These are phyloP conservation scores for Rutilus rutilus DNA, from an alignment of 2,113 vertebrate species.

Conservation along the genomic window DNA sequence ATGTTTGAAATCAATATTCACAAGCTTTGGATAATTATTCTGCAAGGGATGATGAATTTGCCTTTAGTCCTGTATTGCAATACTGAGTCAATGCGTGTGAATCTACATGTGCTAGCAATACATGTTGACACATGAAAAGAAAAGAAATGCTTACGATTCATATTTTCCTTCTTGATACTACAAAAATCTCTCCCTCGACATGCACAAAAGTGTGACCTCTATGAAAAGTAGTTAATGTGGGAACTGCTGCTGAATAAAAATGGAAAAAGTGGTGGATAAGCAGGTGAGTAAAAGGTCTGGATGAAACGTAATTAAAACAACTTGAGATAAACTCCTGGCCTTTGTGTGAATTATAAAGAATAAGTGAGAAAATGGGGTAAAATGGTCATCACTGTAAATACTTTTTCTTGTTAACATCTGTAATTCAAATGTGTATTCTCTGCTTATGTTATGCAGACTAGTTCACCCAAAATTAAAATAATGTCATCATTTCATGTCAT, in stretches of 20 bases:
- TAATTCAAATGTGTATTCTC: background rate
- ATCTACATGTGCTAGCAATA: background rate
- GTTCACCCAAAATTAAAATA: no score
- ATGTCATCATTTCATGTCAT: no score
- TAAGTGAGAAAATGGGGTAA: background rate
- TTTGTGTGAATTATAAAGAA: background rate
- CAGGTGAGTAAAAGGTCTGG: conserved; percentile 12
- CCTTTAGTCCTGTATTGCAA: conserved; percentile 9
- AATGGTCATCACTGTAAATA: background rate
- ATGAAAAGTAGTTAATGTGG: conserved; percentile 12
- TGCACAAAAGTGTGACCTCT: conserved; percentile 4
- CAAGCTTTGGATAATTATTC: conserved; percentile 38
- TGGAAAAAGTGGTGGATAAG: background rate
- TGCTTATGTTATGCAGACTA: no score
- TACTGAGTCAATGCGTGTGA: background rate
- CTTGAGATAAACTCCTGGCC: background rate
- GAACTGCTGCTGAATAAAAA: conserved; percentile 25
- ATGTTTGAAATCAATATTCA: conserved; percentile 38
- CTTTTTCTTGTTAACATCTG: background rate
- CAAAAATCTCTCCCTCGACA: background rate
- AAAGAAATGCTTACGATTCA: conserved; percentile 19
- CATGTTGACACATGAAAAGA: conserved; percentile 9
- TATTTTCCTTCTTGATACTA: background rate
- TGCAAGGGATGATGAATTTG: conserved; percentile 30
- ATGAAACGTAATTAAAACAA: conserved; percentile 13